Conservation (phyloP, 2,888 invertebrate species). For the Coelinius sp. region DNA sequence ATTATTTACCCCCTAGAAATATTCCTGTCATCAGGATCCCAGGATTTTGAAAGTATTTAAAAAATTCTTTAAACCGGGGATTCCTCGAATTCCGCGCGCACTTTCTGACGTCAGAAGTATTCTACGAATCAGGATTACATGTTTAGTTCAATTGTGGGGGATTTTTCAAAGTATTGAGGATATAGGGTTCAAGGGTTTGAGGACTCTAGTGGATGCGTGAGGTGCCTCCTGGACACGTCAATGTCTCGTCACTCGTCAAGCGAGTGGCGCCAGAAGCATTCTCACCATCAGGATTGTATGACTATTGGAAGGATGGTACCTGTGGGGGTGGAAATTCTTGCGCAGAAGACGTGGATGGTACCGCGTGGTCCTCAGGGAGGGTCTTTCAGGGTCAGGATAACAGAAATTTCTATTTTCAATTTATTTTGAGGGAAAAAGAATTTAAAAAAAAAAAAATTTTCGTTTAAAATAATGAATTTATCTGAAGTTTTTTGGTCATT, state of each 20-base stretch:
- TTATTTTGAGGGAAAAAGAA: background rate
- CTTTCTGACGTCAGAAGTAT: slow-evolving; percentile 48
- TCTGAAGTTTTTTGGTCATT: no score
- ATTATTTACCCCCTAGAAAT: slow-evolving; percentile 50
- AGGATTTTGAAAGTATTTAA: slow-evolving; percentile 45
- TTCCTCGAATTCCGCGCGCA: slow-evolving; percentile 20
- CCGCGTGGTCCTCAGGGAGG: background rate
- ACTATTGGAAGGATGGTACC: slow-evolving; percentile 45
- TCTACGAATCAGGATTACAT: slow-evolving; percentile 56
- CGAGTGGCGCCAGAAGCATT: slow-evolving; percentile 66
- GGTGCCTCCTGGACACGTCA: slow-evolving; percentile 39
- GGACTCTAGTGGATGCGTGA: background rate
- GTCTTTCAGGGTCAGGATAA: slow-evolving; percentile 49
- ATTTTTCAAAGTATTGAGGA: background rate
- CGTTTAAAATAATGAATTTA: no score
- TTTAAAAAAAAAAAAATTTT: no score
- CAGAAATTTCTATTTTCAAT: slow-evolving; percentile 43
- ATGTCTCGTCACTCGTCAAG: slow-evolving; percentile 59
- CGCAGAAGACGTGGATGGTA: slow-evolving; percentile 27
- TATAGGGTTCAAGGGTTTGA: background rate
- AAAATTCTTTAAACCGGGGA: background rate
- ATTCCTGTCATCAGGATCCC: slow-evolving; percentile 50
- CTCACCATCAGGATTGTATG: slow-evolving; percentile 62
- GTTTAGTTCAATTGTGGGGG: slow-evolving; percentile 11
- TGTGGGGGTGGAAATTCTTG: background rate